These are phyloP conservation scores for Oryctes rhinoceros DNA, from an alignment of 1,140 invertebrate genomes.

Conservation along the genomic window DNA sequence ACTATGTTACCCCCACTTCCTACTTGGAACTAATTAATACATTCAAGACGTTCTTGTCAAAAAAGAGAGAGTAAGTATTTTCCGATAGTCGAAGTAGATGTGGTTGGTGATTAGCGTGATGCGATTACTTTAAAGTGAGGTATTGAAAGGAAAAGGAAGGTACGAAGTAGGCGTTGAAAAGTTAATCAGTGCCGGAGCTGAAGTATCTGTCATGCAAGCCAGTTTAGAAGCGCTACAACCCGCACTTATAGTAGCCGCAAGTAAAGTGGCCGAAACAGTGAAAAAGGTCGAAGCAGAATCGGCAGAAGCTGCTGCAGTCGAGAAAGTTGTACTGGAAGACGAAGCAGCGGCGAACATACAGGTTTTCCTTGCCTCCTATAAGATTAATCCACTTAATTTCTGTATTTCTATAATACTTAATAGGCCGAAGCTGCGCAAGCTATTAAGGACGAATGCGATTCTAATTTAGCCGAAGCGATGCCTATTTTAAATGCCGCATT, in stretches of 20 bases:
- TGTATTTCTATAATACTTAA: neutral
- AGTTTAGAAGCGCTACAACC: constrained; percentile 88
- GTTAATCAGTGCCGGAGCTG: constrained; percentile 81
- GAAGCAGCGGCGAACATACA: constrained; percentile 71
- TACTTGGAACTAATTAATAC: constrained; percentile 93
- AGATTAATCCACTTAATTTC: constrained; percentile 39
- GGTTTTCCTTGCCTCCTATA: neutral
- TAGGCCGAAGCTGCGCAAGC: constrained; percentile 79
- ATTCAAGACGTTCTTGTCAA: constrained; percentile 83
- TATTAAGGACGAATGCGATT: constrained; percentile 96
- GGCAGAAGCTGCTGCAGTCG: constrained; percentile 82
- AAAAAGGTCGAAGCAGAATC: constrained; percentile 84
- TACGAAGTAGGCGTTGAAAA: constrained; percentile 90
- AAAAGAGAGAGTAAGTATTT: constrained; percentile 74
- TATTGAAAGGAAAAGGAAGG: constrained; percentile 72
- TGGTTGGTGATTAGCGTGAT: neutral
- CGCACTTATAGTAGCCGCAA: constrained; percentile 83
- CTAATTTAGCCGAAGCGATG: constrained; percentile 90
- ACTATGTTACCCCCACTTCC: constrained; percentile 94
- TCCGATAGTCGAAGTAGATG: neutral
- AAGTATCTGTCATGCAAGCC: constrained; percentile 87
- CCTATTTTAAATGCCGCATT: constrained; percentile 92
- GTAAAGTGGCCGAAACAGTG: constrained; percentile 83
- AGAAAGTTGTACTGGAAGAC: constrained; percentile 71
- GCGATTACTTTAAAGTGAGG: constrained; percentile 63